Conservation (phyloP, 2,113 vertebrate species). For the Eira barbara region DNA sequence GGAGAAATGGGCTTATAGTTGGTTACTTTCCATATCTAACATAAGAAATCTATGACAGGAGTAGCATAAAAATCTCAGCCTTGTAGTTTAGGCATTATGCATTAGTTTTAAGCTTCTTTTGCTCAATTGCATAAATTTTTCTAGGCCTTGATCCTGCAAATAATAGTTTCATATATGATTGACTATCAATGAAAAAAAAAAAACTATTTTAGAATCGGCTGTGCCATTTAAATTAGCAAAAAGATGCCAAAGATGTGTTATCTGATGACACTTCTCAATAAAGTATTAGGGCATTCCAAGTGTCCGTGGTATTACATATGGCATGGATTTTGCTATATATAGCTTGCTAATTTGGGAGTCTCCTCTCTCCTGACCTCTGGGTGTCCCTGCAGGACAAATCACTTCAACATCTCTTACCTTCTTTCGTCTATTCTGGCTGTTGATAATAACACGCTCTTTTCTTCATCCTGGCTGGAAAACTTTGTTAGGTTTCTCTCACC, state of each 20-base stretch:
- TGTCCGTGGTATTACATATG: neutral
- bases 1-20: neutral
- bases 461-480: neutral
- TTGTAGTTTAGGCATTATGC: neutral
- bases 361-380: neutral
- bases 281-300: neutral
- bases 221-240: neutral
- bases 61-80: neutral
- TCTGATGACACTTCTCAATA: neutral
- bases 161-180: neutral
- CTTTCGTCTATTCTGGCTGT: neutral
- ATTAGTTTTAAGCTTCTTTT: conserved; percentile 3
- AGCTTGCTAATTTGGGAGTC: neutral
- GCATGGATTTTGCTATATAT: neutral
- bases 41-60: neutral
- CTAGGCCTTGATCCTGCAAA: neutral
- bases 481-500: neutral
- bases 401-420: neutral
- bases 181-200: neutral
- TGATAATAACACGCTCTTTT: neutral
- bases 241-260: neutral
- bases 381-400: neutral
- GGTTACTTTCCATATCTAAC: neutral
- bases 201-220: neutral
- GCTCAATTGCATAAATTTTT: neutral